These are phyloP conservation scores for Pristionchus japonicus DNA, from an alignment of 2,888 invertebrate genomes.

Conservation along the genomic window DNA sequence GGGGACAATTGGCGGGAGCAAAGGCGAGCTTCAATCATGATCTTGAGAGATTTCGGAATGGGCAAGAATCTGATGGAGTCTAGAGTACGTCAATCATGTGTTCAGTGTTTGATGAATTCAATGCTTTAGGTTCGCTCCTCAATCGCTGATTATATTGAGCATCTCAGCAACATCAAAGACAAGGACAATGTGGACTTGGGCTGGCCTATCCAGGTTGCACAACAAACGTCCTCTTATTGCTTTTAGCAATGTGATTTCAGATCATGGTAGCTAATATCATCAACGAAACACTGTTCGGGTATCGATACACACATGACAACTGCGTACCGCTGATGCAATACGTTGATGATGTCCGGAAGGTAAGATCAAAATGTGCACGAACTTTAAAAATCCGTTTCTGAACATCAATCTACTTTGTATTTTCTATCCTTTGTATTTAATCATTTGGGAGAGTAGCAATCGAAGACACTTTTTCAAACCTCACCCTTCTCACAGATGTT, in stretches of 20 bases:
- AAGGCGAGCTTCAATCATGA: not conserved
- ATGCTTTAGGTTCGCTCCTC: not conserved
- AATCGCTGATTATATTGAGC: not conserved
- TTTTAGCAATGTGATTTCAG: no score
- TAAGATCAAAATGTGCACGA: no score
- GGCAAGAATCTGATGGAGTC: slow-evolving; percentile 38
- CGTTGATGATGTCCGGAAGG: not conserved
- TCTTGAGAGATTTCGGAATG: not conserved
- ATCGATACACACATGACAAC: not conserved
- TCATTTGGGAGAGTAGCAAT: no score
- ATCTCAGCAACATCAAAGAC: not conserved
- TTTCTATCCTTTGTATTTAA: no score
- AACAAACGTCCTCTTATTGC: not conserved
- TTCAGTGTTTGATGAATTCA: not conserved
- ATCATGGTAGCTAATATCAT: not conserved
- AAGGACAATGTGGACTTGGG: not conserved
- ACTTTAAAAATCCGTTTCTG: no score
- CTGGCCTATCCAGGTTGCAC: not conserved
- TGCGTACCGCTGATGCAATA: not conserved
- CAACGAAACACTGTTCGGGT: not conserved
- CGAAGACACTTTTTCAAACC: not conserved
- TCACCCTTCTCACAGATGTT: no score
- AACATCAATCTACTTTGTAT: no score
- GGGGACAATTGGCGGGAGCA: slow-evolving; percentile 14
- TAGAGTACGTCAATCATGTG: not conserved